Evolutionary conservation across 2,888 invertebrate species (phyloP).

Genomic region (Noctua fimbriata): DNA sequence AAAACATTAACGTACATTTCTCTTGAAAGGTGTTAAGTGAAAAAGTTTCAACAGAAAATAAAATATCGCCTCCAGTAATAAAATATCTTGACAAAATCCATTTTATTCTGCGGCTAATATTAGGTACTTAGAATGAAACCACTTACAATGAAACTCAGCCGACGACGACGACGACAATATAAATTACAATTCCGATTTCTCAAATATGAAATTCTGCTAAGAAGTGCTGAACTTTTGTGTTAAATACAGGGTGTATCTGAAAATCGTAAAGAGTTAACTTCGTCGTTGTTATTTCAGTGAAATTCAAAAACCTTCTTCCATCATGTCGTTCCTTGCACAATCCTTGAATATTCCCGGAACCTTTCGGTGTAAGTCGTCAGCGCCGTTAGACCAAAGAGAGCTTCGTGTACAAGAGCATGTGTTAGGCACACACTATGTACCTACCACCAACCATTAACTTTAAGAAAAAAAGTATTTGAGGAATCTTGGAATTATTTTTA

Average conservation of each 20-base stretch:
- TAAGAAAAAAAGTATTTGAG: no score
- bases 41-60: slow-evolving; percentile 37
- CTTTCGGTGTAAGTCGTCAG: not conserved
- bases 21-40: slow-evolving; percentile 15
- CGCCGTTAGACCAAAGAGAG: not conserved
- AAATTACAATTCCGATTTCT: slow-evolving; percentile 49
- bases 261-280: not conserved
- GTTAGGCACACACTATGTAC: not conserved
- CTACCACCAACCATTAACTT: no score
- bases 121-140: slow-evolving; percentile 43
- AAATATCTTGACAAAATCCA: slow-evolving; percentile 41
- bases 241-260: not conserved
- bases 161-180: slow-evolving; percentile 25
- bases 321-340: not conserved
- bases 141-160: slow-evolving; percentile 54
- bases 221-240: slow-evolving; percentile 4
- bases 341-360: not conserved
- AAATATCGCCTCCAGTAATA: slow-evolving; percentile 43
- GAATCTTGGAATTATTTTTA: no score
- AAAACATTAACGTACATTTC: not conserved
- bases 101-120: slow-evolving; percentile 42
- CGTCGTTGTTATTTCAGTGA: not conserved
- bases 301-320: not conserved
- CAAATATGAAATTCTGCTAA: slow-evolving; percentile 21
- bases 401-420: not conserved